Evolutionary conservation across 1,140 invertebrate genomes (phyloP).

Genomic region (Carcinoscorpius rotundicauda): DNA sequence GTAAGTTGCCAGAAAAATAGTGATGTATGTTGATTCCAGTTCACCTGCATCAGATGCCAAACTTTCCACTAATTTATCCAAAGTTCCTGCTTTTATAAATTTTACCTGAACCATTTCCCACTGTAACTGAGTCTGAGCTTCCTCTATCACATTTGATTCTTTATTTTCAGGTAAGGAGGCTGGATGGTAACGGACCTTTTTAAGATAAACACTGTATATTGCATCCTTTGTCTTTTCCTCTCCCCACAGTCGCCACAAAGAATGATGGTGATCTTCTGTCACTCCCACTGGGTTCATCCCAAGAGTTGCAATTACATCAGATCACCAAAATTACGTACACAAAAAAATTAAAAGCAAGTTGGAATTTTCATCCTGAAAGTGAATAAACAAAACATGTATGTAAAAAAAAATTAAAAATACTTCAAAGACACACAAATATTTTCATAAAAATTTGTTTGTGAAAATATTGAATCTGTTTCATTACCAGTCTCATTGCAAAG

Average conservation of each 20-base stretch:
- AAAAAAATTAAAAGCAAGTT: no score
- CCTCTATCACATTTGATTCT: no score
- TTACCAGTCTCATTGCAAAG: no score
- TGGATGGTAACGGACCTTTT: constrained; percentile 94
- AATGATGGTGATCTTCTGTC: constrained; percentile 41
- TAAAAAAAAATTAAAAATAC: no score
- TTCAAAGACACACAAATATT: no score
- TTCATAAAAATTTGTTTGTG: no score
- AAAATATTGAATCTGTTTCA: no score
- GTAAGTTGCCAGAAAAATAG: constrained; percentile 92
- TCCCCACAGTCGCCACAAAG: constrained; percentile 92
- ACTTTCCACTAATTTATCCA: constrained; percentile 82
- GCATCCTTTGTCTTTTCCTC: constrained; percentile 90
- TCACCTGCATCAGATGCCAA: constrained; percentile 86
- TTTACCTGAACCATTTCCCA: constrained; percentile 97
- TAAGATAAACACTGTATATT: constrained; percentile 92
- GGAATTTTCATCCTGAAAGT: no score
- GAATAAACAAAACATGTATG: no score
- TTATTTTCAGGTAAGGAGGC: constrained; percentile 34
- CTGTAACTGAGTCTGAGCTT: constrained; percentile 59
- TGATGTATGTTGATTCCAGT: constrained; percentile 93
- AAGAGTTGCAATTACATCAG: background rate
- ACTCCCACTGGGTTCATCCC: background rate
- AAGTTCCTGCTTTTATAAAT: constrained; percentile 87
- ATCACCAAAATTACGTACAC: no score